Evolutionary conservation across 2,888 invertebrate genomes (phyloP).

Genomic region (Tupiocoris notatus): DNA sequence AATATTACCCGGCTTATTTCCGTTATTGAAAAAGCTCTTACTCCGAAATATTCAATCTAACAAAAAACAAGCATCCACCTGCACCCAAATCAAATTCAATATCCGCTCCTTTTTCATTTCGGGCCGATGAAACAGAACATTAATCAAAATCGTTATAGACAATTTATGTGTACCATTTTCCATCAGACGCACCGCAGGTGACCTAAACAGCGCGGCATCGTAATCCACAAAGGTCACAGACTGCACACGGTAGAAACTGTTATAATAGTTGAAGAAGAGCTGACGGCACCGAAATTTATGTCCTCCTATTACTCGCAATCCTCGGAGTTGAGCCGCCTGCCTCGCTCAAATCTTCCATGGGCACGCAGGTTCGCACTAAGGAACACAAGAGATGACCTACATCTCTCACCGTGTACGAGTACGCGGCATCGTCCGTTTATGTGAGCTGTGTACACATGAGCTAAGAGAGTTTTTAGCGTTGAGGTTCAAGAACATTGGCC

Average conservation of each 20-base stretch:
- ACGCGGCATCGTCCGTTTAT: neutral
- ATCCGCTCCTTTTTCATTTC: too few species aligned
- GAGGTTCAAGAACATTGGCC: too few species aligned
- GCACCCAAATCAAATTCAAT: too few species aligned
- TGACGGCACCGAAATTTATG: constrained; percentile 12
- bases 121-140: too few species aligned
- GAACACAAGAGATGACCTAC: constrained; percentile 7
- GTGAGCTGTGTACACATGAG: neutral
- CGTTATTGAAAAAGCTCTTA: too few species aligned
- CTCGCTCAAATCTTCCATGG: too few species aligned
- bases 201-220: neutral
- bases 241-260: neutral
- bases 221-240: neutral
- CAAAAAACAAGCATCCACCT: too few species aligned
- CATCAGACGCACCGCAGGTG: neutral
- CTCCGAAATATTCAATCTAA: too few species aligned
- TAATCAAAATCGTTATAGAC: neutral
- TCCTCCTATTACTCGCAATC: neutral
- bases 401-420: neutral
- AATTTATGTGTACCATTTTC: neutral
- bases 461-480: too few species aligned
- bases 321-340: neutral
- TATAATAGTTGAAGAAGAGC: neutral
- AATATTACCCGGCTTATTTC: too few species aligned
- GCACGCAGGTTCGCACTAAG: neutral